Evolutionary conservation across 2,888 invertebrate species (phyloP).

Genomic region (Xylocampa areola): DNA sequence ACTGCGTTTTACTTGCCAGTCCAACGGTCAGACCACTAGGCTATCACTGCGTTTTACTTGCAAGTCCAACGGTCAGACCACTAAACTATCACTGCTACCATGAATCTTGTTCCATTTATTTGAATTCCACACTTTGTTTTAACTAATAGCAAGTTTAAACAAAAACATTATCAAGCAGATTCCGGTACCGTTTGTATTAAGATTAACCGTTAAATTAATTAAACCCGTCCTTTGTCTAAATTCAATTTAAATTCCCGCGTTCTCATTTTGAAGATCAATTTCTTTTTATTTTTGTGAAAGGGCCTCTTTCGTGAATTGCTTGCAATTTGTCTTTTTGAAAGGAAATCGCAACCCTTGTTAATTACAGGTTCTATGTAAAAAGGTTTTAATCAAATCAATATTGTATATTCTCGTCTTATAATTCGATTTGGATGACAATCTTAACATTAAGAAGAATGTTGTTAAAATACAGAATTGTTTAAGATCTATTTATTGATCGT

Average conservation of each 20-base stretch:
- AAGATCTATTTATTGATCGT: too few relatives aligned
- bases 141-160: constrained; percentile 10
- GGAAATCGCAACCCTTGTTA: constrained; percentile 1
- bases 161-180: constrained; percentile 21
- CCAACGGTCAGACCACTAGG: too few relatives aligned
- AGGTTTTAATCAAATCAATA: constrained; percentile 3
- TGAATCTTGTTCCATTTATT: neutral
- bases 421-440: neutral
- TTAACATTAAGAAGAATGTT: too few relatives aligned
- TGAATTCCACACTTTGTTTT: neutral
- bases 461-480: too few relatives aligned
- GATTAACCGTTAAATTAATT: constrained; percentile 48
- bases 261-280: constrained; percentile 35
- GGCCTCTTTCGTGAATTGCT: constrained; percentile 18
- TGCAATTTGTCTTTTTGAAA: constrained; percentile 21
- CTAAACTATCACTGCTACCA: too few relatives aligned
- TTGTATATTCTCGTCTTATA: neutral
- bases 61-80: too few relatives aligned
- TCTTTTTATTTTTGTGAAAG: constrained; percentile 24
- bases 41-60: too few relatives aligned
- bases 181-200: constrained; percentile 24
- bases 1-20: too few relatives aligned
- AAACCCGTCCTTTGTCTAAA: constrained; percentile 41
- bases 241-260: constrained; percentile 45
- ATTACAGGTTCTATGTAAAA: neutral